Base-by-base conservation (phyloP, 2,888 invertebrate species). In the Julus scanicus region DNA sequence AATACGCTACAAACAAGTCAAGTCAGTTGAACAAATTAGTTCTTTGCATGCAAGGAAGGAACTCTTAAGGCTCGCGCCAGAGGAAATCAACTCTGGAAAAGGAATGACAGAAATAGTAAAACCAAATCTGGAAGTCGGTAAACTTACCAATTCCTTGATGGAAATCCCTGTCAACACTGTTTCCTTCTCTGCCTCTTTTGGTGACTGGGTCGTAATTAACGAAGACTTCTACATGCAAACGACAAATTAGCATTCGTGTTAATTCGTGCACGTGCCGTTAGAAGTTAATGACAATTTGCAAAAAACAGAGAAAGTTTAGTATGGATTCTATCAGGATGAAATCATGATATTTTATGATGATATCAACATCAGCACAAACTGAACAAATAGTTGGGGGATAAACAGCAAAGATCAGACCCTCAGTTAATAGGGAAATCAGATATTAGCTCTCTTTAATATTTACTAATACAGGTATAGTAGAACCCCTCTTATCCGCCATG, bases 61-160 rank as follows among this genome's bases (percentile, higher is more conserved):
- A 29, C 29, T 29, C 29, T 1, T 1, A 29, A 29, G 29, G 29
- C 29, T 71, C 71, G 20, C 29, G 20, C 29, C 9, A 71, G 20
- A 29, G 71, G 29, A 11, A 20, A 20, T n/a, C 11, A 20, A 71
- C 11, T 20, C 29, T 8, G 71, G 80, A 80, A 37, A 39, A 39
- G 37, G 71, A 29, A 29, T 29, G 9, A 3, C 29, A 29, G 6
- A 71, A 53, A 53, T 29, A 29, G 29, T 53, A 53, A 53, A 17
- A 37, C 5, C 29, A 1, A 85, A 85, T n/a, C 13, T 13, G 13
- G 13, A 44, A 85, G 49, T 85, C 44, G 11, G 49, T 85, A 48
- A 39, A 48, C 87, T 87, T 37, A 87, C 87, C 87, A 87, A 87
- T 40, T 87, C 29, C 71, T 71, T 48, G n/a, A 87, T 87, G 40